Conservation (phyloP, 1,140 invertebrate species). For the Halictus rubicundus region DNA sequence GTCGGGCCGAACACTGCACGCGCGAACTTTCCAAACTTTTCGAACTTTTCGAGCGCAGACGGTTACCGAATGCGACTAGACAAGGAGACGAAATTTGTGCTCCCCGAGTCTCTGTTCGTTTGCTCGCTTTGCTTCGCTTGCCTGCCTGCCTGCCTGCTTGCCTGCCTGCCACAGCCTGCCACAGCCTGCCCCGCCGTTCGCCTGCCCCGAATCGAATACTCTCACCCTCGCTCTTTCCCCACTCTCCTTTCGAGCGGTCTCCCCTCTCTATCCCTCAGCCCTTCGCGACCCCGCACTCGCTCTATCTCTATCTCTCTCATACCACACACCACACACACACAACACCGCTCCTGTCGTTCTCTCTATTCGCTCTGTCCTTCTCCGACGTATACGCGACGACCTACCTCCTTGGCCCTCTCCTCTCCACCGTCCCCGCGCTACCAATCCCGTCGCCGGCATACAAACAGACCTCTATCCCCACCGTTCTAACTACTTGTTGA, state of each 20-base stretch:
- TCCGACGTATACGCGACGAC: background rate
- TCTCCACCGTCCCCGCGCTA: constrained; percentile 28
- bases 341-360: background rate
- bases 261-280: no score
- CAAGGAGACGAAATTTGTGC: constrained; percentile 51
- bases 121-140: background rate
- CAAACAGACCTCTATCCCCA: constrained; percentile 61
- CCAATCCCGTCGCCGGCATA: constrained; percentile 41
- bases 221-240: background rate
- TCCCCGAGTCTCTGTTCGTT: constrained; percentile 10
- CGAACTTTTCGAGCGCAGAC: background rate
- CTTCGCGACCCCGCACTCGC: no score
- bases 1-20: constrained; percentile 3
- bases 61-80: constrained; percentile 50
- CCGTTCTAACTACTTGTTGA: constrained; percentile 69
- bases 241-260: no score
- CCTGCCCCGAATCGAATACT: constrained; percentile 42
- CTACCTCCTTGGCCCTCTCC: constrained; percentile 24
- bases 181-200: background rate
- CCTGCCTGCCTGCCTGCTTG: background rate
- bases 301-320: no score
- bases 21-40: background rate
- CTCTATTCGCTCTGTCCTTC: background rate
- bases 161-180: constrained; percentile 5
- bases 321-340: no score